These are phyloP conservation scores for Drosophila pseudoobscura DNA, from an alignment of 1,140 invertebrate species.

Conservation along the genomic window DNA sequence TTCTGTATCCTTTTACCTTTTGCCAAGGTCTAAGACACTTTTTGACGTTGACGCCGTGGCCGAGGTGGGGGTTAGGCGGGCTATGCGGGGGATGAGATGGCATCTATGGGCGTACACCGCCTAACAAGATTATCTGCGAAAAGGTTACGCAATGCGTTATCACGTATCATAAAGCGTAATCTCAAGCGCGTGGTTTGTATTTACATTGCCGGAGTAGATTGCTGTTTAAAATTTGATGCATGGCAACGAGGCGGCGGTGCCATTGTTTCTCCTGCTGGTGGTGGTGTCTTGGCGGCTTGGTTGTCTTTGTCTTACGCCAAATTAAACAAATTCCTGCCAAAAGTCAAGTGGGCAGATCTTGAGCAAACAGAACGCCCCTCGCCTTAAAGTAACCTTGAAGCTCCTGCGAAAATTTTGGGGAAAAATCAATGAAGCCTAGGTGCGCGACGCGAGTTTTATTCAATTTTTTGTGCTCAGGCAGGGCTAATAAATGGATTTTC, in stretches of 20 bases:
- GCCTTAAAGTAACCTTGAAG: slow-evolving; percentile 65
- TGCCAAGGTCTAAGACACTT: slow-evolving; percentile 46
- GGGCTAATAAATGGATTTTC: slow-evolving; percentile 74
- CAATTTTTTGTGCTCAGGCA: slow-evolving; percentile 58
- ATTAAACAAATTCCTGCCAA: slow-evolving; percentile 55
- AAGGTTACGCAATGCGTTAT: slow-evolving; percentile 80
- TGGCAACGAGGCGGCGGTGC: slow-evolving; percentile 15
- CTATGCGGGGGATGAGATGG: neutral
- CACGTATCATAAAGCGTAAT: slow-evolving; percentile 81
- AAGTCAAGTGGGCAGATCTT: slow-evolving; percentile 39
- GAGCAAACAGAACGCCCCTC: slow-evolving; percentile 2
- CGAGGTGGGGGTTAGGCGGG: neutral
- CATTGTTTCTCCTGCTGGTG: too few species aligned
- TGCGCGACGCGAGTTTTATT: slow-evolving; percentile 59
- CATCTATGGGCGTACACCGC: slow-evolving; percentile 36
- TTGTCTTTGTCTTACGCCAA: slow-evolving; percentile 59
- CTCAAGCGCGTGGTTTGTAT: slow-evolving; percentile 72
- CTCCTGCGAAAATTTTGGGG: slow-evolving; percentile 8
- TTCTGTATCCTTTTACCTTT: slow-evolving; percentile 47
- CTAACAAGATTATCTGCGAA: slow-evolving; percentile 78
- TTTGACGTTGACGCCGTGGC: slow-evolving; percentile 49
- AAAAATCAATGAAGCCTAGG: slow-evolving; percentile 73
- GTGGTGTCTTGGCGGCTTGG: neutral
- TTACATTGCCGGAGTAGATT: slow-evolving; percentile 68
- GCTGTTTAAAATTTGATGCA: slow-evolving; percentile 80